Percentiles rank a stretch among this genome's conserved stretches.
These are phyloP conservation scores for Diuraphis noxia DNA, from an alignment of 1,140 invertebrate species.

Conservation along the genomic window DNA sequence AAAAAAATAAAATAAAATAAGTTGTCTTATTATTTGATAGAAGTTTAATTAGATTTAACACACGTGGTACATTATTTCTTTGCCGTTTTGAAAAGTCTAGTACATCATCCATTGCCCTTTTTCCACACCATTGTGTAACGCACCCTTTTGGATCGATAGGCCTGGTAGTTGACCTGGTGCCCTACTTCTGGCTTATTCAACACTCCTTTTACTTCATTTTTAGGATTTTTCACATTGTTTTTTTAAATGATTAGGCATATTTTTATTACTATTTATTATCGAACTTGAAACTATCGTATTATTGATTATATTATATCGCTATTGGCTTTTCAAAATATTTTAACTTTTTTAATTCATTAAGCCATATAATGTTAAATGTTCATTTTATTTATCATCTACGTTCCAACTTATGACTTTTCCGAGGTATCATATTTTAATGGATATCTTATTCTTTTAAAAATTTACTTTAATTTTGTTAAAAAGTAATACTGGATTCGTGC, in stretches of 20 bases:
- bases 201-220: constrained; percentile 51
- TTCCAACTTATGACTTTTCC: neutral
- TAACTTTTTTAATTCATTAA: neutral
- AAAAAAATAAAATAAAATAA: no score
- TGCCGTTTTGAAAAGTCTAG: neutral
- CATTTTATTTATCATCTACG: neutral
- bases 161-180: constrained; percentile 27
- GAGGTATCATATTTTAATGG: neutral
- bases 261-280: neutral
- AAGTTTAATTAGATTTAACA: neutral
- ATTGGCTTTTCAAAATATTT: neutral
- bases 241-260: neutral
- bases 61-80: constrained; percentile 1
- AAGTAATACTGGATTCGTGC: neutral
- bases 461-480: neutral
- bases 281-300: neutral
- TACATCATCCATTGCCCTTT: constrained; percentile 36
- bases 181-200: constrained; percentile 45
- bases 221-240: neutral
- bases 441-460: neutral
- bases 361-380: neutral
- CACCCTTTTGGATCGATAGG: constrained; percentile 39
- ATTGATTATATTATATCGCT: neutral
- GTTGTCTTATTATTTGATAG: neutral
- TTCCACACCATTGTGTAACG: constrained; percentile 17